phyloP scores from a whole-genome alignment of 1,140 invertebrate species.

The Lamellibrachia luymesi region DNA sequence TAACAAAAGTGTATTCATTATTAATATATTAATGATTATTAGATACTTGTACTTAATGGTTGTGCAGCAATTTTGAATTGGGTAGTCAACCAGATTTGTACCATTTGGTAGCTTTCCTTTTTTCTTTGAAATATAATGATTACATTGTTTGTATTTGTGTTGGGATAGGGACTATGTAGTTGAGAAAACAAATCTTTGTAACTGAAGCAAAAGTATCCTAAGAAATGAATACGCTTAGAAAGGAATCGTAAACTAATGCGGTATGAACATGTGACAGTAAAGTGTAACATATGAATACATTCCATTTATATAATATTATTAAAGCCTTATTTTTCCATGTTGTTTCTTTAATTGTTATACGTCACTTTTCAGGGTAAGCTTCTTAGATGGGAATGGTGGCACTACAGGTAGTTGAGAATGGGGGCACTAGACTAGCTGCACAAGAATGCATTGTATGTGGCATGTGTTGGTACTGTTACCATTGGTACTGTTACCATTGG shows the following conservation, averaged over 20 bases:
- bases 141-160: too few relatives aligned
- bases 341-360: background rate
- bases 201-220: background rate
- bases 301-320: background rate
- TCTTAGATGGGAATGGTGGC: background rate
- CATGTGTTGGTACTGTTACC: background rate
- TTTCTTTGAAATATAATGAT: too few relatives aligned
- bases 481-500: background rate
- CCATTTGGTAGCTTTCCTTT: too few relatives aligned
- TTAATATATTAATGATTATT: background rate
- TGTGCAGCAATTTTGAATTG: too few relatives aligned
- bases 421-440: background rate
- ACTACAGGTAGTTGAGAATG: background rate
- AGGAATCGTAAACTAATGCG: background rate
- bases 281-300: background rate
- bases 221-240: background rate
- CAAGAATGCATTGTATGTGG: background rate
- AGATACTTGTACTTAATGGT: background rate
- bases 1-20: background rate
- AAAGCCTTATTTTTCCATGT: background rate
- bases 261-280: background rate
- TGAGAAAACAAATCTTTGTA: background rate
- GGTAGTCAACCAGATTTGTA: too few relatives aligned
- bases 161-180: too few relatives aligned
- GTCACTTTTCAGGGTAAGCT: background rate